These are phyloP conservation scores for Tetragonisca angustula DNA, from an alignment of 2,888 invertebrate species.

Conservation along the genomic window DNA sequence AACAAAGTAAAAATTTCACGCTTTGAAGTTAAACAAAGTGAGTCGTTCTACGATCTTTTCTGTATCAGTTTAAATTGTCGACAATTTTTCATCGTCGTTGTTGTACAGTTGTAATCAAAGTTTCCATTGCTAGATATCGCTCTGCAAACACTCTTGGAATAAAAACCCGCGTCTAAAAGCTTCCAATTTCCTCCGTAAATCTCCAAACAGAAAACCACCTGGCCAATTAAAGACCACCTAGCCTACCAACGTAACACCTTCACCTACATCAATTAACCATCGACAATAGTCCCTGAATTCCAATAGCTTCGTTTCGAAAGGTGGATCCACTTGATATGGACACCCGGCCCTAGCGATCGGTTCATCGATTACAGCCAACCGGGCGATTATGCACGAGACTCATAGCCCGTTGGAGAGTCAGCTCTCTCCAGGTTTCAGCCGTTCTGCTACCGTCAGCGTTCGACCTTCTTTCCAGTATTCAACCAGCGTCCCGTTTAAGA, in stretches of 20 bases:
- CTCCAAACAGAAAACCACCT: background rate
- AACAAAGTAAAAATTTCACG: too few species aligned
- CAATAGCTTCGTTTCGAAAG: background rate
- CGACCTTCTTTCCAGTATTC: conserved; percentile 32
- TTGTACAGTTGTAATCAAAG: background rate
- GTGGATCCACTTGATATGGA: conserved; percentile 26
- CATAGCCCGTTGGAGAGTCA: background rate
- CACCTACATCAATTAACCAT: background rate
- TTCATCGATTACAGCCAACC: conserved; percentile 20
- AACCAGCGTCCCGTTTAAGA: conserved; percentile 11
- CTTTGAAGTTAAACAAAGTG: too few species aligned
- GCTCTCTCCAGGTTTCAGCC: background rate
- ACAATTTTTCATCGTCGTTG: too few species aligned
- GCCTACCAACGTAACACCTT: background rate
- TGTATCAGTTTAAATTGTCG: too few species aligned
- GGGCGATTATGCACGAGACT: conserved; percentile 10
- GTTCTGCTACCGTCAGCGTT: background rate
- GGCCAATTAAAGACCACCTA: background rate
- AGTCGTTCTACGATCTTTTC: too few species aligned
- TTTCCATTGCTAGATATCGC: background rate
- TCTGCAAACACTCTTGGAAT: background rate
- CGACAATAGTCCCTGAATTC: conserved; percentile 20
- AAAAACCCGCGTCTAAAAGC: background rate
- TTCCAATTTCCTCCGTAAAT: background rate
- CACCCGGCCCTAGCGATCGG: conserved; percentile 10